phyloP scores from a whole-genome alignment of 2,797 vertebrate species.

The Channa striata region DNA sequence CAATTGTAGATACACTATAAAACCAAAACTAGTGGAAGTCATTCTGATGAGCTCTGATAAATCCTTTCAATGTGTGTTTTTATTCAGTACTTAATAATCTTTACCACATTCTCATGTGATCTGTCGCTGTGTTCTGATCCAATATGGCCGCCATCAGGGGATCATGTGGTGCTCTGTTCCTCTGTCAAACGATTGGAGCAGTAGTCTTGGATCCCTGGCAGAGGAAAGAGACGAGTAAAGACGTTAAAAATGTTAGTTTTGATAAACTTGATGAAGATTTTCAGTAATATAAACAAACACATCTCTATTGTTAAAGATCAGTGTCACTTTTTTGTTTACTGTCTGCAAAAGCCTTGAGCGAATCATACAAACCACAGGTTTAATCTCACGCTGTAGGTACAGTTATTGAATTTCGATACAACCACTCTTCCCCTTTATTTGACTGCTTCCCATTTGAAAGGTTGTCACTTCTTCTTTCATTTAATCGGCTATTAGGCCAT shows the following conservation, averaged over 20 bases:
- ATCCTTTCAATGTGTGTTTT: background rate
- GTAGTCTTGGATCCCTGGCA: constrained; percentile 79
- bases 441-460: constrained; percentile 60
- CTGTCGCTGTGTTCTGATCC: background rate
- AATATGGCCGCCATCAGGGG: background rate
- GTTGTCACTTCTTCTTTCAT: constrained; percentile 68
- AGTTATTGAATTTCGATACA: constrained; percentile 22
- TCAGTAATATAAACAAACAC: background rate
- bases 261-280: background rate
- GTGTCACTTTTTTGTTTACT: background rate
- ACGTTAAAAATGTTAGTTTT: background rate
- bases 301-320: background rate
- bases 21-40: too few relatives aligned
- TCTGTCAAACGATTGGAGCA: constrained; percentile 68
- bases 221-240: background rate
- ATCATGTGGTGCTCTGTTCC: constrained; percentile 57
- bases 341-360: background rate
- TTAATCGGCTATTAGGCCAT: constrained; percentile 44
- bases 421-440: constrained; percentile 36
- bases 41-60: background rate
- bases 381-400: background rate
- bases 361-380: constrained; percentile 2
- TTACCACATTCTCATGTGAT: background rate
- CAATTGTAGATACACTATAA: too few relatives aligned
- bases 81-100: background rate